phyloP scores from a whole-genome alignment of 2,113 vertebrate genomes.

The Cairina moschata region DNA sequence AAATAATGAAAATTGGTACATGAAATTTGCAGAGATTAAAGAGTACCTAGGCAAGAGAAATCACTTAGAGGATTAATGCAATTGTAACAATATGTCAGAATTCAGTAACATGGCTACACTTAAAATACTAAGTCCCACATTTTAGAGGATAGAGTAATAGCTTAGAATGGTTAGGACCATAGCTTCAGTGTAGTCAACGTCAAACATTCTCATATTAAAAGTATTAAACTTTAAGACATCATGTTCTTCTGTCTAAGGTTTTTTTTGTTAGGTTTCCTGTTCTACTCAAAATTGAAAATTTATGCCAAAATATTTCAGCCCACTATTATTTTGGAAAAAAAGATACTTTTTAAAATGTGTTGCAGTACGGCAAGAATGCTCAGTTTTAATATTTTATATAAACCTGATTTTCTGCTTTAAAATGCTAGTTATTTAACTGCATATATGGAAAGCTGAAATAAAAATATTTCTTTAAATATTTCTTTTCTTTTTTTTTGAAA shows the following conservation, averaged over 20 bases:
- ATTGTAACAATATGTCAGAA: neutral
- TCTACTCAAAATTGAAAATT: neutral
- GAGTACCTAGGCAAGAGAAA: neutral
- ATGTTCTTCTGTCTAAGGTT: neutral
- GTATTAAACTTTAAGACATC: neutral
- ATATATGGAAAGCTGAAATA: neutral
- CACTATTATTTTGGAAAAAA: neutral
- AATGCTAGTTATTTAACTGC: neutral
- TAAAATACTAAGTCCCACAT: neutral
- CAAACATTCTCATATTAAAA: neutral
- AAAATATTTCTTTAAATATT: neutral
- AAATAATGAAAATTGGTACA: fast-evolving
- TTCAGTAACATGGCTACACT: neutral
- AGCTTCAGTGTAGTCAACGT: neutral
- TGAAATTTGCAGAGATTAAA: neutral
- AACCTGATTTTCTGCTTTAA: neutral
- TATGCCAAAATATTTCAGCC: neutral
- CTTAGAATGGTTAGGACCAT: neutral
- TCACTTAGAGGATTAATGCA: neutral
- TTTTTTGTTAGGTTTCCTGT: neutral
- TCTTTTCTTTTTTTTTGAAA: neutral
- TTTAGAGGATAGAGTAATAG: neutral
- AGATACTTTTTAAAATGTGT: neutral
- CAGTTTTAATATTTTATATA: neutral
- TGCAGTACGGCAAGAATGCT: neutral